Percentiles rank a stretch among this genome's conserved stretches.
These are phyloP conservation scores for Tachina lurida DNA, from an alignment of 2,888 invertebrate species.

Conservation along the genomic window DNA sequence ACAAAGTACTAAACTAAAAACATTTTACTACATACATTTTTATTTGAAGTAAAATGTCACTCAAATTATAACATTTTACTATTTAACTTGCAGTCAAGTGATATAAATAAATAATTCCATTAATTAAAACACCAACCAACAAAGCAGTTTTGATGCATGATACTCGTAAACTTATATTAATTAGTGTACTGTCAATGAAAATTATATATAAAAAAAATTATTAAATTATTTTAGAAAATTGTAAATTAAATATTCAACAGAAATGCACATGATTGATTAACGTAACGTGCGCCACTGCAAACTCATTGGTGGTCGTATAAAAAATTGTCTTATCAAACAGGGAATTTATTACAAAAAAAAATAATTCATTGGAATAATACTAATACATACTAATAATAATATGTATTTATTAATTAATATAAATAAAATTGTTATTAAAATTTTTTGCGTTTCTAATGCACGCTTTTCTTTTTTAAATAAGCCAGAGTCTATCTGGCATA, in stretches of 20 bases:
- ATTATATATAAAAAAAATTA: constrained; percentile 2
- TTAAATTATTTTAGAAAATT: constrained; percentile 7
- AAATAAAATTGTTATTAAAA: neutral
- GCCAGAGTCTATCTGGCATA: no score
- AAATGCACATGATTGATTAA: constrained; percentile 37
- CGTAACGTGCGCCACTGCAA: neutral
- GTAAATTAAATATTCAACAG: constrained; percentile 22
- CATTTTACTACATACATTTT: no score
- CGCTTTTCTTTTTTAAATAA: constrained; percentile 5
- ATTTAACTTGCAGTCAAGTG: neutral
- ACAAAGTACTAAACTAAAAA: no score
- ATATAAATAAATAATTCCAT: neutral
- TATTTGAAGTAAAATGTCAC: no score
- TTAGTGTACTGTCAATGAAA: constrained; percentile 9
- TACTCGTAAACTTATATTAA: constrained; percentile 2
- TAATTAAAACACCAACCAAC: neutral
- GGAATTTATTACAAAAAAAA: neutral
- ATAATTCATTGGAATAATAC: constrained; percentile 1
- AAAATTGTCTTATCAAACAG: neutral
- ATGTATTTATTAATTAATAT: no score
- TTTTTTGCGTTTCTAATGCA: neutral
- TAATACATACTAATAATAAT: no score
- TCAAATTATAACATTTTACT: neutral
- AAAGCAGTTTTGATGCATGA: constrained; percentile 18
- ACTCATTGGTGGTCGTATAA: neutral